Evolutionary conservation across 2,888 invertebrate species (phyloP).

Genomic region (Cynaeus angustus): DNA sequence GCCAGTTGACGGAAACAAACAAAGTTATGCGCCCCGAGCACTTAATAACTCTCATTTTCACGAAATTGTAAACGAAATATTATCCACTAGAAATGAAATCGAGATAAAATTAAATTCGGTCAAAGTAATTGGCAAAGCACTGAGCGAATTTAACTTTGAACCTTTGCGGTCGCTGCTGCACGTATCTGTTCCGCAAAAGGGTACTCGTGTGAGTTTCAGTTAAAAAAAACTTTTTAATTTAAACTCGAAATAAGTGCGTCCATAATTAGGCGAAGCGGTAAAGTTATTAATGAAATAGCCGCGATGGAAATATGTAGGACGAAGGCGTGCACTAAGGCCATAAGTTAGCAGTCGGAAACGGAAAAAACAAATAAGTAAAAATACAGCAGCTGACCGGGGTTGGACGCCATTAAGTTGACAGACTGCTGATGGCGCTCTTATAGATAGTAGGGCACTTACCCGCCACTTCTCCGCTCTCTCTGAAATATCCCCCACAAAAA

Average conservation of each 20-base stretch:
- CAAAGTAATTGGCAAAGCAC: constrained; percentile 21
- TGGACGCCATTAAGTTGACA: constrained; percentile 63
- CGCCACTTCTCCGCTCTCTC: constrained; percentile 48
- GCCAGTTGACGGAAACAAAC: constrained; percentile 1
- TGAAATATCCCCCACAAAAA: constrained; percentile 38
- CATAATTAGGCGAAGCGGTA: constrained; percentile 26
- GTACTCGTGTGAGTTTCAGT: constrained; percentile 4
- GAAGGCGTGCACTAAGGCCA: constrained; percentile 62
- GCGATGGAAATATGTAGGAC: constrained; percentile 6
- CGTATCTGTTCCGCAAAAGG: constrained; percentile 12
- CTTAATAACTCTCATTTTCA: neutral
- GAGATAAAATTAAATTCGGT: constrained; percentile 29
- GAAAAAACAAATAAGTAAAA: constrained; percentile 64
- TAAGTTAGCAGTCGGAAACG: constrained; percentile 60
- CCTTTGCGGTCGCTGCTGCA: constrained; percentile 14
- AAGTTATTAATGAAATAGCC: constrained; percentile 31
- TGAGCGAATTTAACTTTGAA: constrained; percentile 24
- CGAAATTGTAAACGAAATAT: neutral
- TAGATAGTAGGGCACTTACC: constrained; percentile 50
- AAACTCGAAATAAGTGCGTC: constrained; percentile 28
- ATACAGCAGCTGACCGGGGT: constrained; percentile 58
- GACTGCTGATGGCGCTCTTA: constrained; percentile 60
- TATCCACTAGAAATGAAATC: constrained; percentile 12
- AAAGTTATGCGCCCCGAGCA: constrained; percentile 2
- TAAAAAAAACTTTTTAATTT: constrained; percentile 36